These are phyloP conservation scores for Petrocephalus microphthalmus DNA, from an alignment of 2,113 vertebrate genomes.

Conservation along the genomic window DNA sequence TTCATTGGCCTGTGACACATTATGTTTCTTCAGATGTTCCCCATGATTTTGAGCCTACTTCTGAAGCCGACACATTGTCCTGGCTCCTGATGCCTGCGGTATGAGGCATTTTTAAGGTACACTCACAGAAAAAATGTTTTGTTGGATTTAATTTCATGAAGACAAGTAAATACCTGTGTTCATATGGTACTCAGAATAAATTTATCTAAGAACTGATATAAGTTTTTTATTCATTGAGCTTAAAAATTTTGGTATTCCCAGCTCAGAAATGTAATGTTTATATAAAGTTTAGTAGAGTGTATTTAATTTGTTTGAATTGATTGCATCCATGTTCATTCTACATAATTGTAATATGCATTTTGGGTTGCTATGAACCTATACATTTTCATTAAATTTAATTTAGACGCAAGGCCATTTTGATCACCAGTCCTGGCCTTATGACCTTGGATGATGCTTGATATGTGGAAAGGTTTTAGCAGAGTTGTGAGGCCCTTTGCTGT, in stretches of 20 bases:
- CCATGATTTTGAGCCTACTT: background rate
- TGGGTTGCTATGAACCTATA: too few relatives aligned
- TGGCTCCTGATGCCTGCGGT: background rate
- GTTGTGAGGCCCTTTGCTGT: background rate
- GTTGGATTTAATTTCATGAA: background rate
- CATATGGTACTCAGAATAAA: too few relatives aligned
- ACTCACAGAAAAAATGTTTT: background rate
- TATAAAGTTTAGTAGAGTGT: background rate
- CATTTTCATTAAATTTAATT: background rate
- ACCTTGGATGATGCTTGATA: background rate
- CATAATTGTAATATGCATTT: background rate
- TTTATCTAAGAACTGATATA: background rate
- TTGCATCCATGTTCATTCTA: background rate
- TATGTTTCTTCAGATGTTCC: background rate
- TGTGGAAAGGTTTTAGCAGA: background rate
- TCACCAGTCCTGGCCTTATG: background rate
- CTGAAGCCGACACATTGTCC: background rate
- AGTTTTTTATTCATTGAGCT: background rate
- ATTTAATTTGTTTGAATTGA: background rate
- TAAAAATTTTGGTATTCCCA: background rate
- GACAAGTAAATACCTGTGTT: background rate
- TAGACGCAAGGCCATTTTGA: background rate
- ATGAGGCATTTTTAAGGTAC: background rate
- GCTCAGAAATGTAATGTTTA: background rate
- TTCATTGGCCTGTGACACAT: background rate